Evolutionary conservation across 2,888 invertebrate species (phyloP), one percentile per base, ranked within the genome.

Genomic region (Caenorhabditis wallacei): DNA sequence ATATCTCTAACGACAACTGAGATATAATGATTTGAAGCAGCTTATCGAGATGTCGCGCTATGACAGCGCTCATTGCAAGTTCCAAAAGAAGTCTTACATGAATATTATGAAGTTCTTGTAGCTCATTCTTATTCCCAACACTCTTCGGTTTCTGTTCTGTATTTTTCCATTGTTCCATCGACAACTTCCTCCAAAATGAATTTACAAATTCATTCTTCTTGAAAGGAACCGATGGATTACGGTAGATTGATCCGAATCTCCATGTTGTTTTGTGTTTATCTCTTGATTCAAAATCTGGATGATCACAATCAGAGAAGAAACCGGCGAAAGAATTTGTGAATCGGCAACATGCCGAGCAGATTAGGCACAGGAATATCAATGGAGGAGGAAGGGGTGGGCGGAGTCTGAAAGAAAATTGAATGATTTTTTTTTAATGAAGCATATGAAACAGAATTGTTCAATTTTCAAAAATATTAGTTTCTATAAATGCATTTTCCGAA

Each of bases 381-480:
- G 92, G 92, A 16, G 92, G 91, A 0, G 92, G 92, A 0, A 92
- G 86, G 5, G 91, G 86, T 8, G 92, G 90, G 8, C 92, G 90
- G 22, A 90, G 85, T 37, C 91, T 87, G 85, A 16, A 61, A 59
- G 13, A 7, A 10, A 35, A 4, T 35, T 35, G 35, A 35, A 35
- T 35, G 4, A 7, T 35, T n/a, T n/a, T n/a, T n/a, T n/a, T n/a
- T n/a, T n/a, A n/a, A n/a, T n/a, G n/a, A n/a, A n/a, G n/a, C n/a
- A n/a, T n/a, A n/a, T n/a, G n/a, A n/a, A n/a, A n/a, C n/a, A n/a
- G n/a, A n/a, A n/a, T n/a, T n/a, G n/a, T n/a, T n/a, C n/a, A n/a
- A n/a, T n/a, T n/a, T n/a, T n/a, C n/a, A n/a, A n/a, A n/a, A n/a
- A n/a, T n/a, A n/a, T n/a, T n/a, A n/a, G n/a, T n/a, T n/a, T n/a